A percentile compares a stretch with the other conserved stretches of the same genome.
Conservation (phyloP, 2,797 vertebrate species). For the Poecilia wingei region DNA sequence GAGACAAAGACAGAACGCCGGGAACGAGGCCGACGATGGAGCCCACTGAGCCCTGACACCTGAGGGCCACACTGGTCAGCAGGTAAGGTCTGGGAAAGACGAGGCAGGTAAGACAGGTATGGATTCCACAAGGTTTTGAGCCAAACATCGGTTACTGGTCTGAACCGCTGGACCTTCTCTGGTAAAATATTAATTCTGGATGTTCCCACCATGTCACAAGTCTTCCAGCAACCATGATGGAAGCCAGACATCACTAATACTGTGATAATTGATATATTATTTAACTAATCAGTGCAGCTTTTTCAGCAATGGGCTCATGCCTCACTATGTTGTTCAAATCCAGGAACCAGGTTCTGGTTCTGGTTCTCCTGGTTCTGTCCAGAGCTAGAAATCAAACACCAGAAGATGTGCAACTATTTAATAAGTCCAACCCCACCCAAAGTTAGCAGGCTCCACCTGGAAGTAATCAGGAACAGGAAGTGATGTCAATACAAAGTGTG, state of each 20-base stretch:
- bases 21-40: constrained; percentile 73
- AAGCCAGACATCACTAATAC: neutral
- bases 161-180: neutral
- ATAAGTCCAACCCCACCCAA: neutral
- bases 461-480: neutral
- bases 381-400: neutral
- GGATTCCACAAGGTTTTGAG: too few species aligned
- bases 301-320: too few species aligned
- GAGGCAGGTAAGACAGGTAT: neutral
- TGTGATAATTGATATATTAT: too few species aligned
- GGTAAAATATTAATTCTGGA: too few species aligned
- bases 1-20: constrained; percentile 70
- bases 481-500: neutral
- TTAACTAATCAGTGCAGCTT: too few species aligned
- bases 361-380: too few species aligned
- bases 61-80: constrained; percentile 87
- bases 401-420: neutral
- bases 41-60: constrained; percentile 83
- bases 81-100: constrained; percentile 86
- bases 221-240: neutral
- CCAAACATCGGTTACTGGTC: too few species aligned
- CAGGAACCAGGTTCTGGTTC: too few species aligned
- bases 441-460: neutral
- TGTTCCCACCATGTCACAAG: too few species aligned
- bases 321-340: too few species aligned